Percentiles rank a stretch among this genome's conserved stretches.
Conservation (phyloP, 2,113 vertebrate species). For the Sapajus apella region DNA sequence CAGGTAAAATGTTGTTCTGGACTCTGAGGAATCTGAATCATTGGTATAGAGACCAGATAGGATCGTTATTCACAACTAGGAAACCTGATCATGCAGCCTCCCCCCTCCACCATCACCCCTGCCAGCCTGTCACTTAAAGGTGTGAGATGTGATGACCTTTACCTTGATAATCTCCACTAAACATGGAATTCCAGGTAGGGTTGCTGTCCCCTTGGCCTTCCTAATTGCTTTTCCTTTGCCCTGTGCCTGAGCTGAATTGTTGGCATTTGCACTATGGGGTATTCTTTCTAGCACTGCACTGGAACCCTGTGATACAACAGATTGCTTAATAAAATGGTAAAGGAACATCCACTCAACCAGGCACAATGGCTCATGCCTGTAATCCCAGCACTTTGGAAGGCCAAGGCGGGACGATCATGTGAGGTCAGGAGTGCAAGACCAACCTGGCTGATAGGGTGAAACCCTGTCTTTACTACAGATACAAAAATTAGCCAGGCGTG, state of each 20-base stretch:
- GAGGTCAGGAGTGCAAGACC: too few species aligned
- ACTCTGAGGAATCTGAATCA: background rate
- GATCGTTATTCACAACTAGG: background rate
- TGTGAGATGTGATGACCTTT: background rate
- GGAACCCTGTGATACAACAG: background rate
- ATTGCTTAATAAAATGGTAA: background rate
- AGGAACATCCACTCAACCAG: background rate
- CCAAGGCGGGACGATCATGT: too few species aligned
- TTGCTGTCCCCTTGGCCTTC: background rate
- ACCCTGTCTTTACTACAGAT: too few species aligned
- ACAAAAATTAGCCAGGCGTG: too few species aligned
- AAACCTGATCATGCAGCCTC: background rate
- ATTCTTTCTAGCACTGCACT: conserved; percentile 6
- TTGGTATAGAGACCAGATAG: background rate
- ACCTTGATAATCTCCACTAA: background rate
- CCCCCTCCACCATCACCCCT: background rate
- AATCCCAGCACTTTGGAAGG: too few species aligned
- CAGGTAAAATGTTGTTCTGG: conserved; percentile 85
- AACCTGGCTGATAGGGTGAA: too few species aligned
- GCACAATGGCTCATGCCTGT: too few species aligned
- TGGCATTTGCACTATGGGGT: background rate
- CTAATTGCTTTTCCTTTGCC: background rate
- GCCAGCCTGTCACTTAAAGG: background rate
- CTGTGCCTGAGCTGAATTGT: background rate
- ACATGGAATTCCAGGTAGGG: background rate